Evolutionary conservation across 2,113 vertebrate genomes (phyloP).

Genomic region (Strix aluco): DNA sequence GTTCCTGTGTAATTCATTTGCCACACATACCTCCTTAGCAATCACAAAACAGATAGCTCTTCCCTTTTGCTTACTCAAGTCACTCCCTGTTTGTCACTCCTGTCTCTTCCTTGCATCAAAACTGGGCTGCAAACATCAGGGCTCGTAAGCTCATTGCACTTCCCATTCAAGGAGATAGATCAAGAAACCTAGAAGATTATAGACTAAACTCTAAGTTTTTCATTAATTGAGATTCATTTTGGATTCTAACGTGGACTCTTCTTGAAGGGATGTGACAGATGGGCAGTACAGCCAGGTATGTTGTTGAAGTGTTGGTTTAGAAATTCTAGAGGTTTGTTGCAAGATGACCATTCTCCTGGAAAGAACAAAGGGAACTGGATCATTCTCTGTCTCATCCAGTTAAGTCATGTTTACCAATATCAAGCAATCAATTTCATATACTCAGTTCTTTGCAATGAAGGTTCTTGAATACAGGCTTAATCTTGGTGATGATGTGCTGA

Average conservation of each 20-base stretch:
- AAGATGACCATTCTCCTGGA: neutral
- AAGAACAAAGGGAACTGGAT: neutral
- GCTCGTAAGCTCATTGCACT: neutral
- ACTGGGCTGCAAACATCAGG: neutral
- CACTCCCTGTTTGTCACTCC: neutral
- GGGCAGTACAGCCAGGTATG: neutral
- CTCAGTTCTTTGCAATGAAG: neutral
- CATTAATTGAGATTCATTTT: neutral
- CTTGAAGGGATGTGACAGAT: neutral
- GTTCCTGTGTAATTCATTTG: neutral
- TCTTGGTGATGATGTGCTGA: neutral
- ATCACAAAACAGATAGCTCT: neutral
- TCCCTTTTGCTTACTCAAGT: neutral
- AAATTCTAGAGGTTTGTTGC: neutral
- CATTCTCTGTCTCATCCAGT: neutral
- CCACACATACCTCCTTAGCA: neutral
- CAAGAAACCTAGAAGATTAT: neutral
- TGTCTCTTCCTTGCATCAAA: neutral
- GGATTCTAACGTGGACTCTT: neutral
- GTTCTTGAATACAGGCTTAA: accelerated
- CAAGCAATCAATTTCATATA: neutral
- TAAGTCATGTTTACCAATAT: neutral
- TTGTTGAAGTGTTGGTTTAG: neutral
- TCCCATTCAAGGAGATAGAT: neutral
- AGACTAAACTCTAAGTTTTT: neutral